These are phyloP conservation scores for Heteronetta atricapilla DNA, from an alignment of 2,113 vertebrate genomes.

Conservation along the genomic window DNA sequence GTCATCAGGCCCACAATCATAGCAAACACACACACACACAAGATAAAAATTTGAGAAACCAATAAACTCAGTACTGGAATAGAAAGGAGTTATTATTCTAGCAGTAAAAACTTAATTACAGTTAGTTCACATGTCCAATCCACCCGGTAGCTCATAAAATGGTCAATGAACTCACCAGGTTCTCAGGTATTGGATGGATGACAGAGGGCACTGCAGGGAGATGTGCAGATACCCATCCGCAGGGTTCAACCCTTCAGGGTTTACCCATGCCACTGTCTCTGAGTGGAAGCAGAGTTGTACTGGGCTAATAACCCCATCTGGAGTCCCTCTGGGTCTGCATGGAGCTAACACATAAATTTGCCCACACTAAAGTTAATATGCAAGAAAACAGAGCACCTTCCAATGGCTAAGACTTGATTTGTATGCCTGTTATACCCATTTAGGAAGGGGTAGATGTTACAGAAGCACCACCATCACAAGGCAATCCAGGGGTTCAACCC, in stretches of 20 bases:
- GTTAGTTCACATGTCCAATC: background rate
- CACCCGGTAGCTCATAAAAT: background rate
- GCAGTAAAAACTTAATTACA: conserved; percentile 2
- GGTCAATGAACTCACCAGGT: background rate
- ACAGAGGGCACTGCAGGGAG: background rate
- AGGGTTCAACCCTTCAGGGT: background rate
- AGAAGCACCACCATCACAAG: fast-evolving
- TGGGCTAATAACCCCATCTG: background rate
- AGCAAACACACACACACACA: background rate
- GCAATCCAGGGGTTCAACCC: background rate
- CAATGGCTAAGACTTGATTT: background rate
- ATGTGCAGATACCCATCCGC: background rate
- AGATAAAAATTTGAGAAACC: conserved; percentile 19
- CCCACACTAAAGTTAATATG: background rate
- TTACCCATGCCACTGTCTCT: background rate
- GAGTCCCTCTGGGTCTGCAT: background rate
- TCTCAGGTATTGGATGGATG: background rate
- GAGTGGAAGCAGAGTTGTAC: background rate
- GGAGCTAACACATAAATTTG: background rate
- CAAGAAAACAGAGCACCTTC: background rate
- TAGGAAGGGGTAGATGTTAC: background rate
- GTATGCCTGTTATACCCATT: background rate
- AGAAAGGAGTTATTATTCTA: background rate
- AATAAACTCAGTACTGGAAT: background rate
- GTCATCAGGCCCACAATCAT: background rate